Conservation (phyloP, 2,888 invertebrate species). For the Odontothrips loti region DNA sequence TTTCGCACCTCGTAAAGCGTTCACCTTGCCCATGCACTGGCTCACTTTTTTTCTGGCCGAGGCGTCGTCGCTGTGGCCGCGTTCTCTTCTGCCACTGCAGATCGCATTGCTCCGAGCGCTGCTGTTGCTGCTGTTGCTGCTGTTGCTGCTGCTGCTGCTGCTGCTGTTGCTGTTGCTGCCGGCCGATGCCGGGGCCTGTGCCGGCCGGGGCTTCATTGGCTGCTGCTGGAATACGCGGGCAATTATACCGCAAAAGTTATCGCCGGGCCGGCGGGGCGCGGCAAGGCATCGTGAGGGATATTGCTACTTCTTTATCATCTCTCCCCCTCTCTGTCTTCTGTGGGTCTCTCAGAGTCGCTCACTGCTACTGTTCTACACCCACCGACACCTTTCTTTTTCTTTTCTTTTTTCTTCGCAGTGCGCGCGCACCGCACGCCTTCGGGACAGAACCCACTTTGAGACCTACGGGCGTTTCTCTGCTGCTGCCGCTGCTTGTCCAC, state of each 20-base stretch:
- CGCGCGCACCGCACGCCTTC: neutral
- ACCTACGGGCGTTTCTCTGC: too few relatives aligned
- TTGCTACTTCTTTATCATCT: neutral
- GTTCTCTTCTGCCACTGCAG: neutral
- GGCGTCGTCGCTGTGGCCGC: neutral
- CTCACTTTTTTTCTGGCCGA: neutral
- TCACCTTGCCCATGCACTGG: neutral
- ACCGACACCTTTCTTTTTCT: neutral
- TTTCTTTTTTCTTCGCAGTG: neutral
- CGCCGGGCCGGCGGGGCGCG: neutral
- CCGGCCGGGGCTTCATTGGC: neutral
- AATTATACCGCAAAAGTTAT: slow-evolving; percentile 14
- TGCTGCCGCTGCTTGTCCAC: too few relatives aligned
- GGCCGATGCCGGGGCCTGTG: neutral
- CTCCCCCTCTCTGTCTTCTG: neutral
- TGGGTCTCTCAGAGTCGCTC: neutral
- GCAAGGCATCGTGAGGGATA: neutral
- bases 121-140: too few relatives aligned
- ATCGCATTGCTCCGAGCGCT: neutral
- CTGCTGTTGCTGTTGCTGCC: too few relatives aligned
- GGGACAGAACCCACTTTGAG: too few relatives aligned
- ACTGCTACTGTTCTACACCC: slow-evolving; percentile 5
- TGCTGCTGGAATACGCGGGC: neutral
- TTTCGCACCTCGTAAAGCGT: neutral
- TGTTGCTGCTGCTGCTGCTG: too few relatives aligned